A percentile compares a stretch with the other conserved stretches of the same genome.
Conservation (phyloP, 2,888 invertebrate species). For the Eristalis pertinax region DNA sequence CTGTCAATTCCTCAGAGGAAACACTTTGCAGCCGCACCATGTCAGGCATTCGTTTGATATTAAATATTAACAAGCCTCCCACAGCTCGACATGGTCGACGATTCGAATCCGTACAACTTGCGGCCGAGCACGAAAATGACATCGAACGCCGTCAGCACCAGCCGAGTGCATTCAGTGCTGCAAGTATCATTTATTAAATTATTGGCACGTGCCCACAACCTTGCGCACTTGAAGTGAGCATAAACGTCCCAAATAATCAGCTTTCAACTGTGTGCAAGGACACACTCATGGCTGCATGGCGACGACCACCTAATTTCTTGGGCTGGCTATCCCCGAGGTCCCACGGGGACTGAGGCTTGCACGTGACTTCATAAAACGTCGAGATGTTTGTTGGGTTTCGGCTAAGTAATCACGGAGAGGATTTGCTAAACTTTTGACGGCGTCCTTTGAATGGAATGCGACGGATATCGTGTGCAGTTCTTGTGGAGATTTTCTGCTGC, state of each 20-base stretch:
- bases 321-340: constrained; percentile 12
- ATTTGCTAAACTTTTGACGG: constrained; percentile 14
- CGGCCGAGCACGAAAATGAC: constrained; percentile 45
- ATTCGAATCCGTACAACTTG: constrained; percentile 45
- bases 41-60: constrained; percentile 23
- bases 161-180: constrained; percentile 53
- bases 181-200: constrained; percentile 66
- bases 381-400: constrained; percentile 32
- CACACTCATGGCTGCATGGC: background rate
- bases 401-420: constrained; percentile 30
- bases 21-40: constrained; percentile 34
- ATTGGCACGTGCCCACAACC: constrained; percentile 61
- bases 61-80: constrained; percentile 62
- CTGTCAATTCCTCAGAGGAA: constrained; percentile 65
- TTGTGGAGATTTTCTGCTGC: constrained; percentile 4
- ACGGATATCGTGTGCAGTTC: background rate
- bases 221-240: constrained; percentile 44
- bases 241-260: constrained; percentile 61
- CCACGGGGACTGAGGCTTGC: constrained; percentile 24
- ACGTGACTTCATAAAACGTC: constrained; percentile 55
- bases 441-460: background rate
- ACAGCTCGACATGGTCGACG: background rate
- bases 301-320: constrained; percentile 46
- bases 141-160: constrained; percentile 37
- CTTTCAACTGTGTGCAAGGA: constrained; percentile 4